These are phyloP conservation scores for Chorisops tibialis DNA, from an alignment of 2,888 invertebrate species.

Conservation along the genomic window DNA sequence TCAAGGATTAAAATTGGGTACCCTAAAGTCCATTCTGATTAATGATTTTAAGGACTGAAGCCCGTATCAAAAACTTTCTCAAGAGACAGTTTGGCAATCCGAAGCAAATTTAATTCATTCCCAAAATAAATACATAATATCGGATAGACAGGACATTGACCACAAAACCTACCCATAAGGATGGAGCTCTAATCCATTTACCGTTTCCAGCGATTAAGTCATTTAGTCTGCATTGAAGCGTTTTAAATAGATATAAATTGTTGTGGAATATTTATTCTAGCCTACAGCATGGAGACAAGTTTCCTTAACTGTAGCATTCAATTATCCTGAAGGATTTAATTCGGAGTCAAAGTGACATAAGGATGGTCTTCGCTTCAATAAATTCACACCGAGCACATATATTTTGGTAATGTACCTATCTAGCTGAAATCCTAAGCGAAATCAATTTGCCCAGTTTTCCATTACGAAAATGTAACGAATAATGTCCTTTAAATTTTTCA, in stretches of 20 bases:
- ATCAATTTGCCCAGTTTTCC: no score
- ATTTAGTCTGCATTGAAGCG: background rate
- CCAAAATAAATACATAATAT: slow-evolving; percentile 5
- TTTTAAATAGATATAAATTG: slow-evolving; percentile 19
- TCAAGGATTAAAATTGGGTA: no score
- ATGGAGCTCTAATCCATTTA: no score
- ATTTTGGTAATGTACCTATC: background rate
- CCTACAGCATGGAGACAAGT: background rate
- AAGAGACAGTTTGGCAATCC: slow-evolving; percentile 8
- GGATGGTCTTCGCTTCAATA: background rate
- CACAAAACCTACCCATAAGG: background rate
- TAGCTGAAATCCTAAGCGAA: no score
- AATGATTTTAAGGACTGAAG: no score
- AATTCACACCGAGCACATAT: background rate
- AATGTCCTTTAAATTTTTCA: slow-evolving; percentile 23
- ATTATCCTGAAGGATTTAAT: slow-evolving; percentile 25
- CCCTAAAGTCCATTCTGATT: no score
- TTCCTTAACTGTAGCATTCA: slow-evolving; percentile 11
- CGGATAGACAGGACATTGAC: background rate
- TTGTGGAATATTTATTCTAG: slow-evolving; percentile 7
- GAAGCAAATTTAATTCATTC: slow-evolving; percentile 19
- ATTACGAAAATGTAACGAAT: background rate
- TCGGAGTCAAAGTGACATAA: slow-evolving; percentile 14
- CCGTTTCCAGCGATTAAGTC: slow-evolving; percentile 11
- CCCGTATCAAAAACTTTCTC: no score